phyloP scores from a whole-genome alignment of 2,113 vertebrate genomes.

The Condylura cristata region DNA sequence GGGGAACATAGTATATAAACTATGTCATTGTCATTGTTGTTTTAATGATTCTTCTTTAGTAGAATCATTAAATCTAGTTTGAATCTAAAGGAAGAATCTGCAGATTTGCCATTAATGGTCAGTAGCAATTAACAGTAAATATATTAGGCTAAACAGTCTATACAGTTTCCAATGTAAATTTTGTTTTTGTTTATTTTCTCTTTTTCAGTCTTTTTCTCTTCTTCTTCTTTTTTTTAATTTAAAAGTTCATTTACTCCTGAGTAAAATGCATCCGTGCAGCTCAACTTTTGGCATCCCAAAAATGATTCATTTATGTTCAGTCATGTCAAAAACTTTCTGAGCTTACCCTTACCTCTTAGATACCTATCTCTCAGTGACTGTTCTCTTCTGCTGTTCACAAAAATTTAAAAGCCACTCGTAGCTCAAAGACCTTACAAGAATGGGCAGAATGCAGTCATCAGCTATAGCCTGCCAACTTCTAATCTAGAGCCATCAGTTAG shows the following conservation, averaged over 20 bases:
- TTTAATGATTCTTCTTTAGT: background rate
- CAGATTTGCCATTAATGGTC: background rate
- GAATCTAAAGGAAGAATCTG: background rate
- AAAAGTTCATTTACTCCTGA: background rate
- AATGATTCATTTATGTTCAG: too few relatives aligned
- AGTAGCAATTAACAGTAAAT: background rate
- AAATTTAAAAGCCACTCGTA: conserved; percentile 27
- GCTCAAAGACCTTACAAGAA: background rate
- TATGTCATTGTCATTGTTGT: background rate
- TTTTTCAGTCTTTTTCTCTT: background rate
- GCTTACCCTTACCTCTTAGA: too few relatives aligned
- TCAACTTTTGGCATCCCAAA: too few relatives aligned
- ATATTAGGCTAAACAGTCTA: background rate
- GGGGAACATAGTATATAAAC: background rate
- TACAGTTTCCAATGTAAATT: background rate
- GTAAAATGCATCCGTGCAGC: too few relatives aligned
- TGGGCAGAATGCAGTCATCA: background rate
- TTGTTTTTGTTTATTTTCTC: background rate
- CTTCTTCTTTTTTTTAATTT: background rate
- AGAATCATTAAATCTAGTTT: background rate
- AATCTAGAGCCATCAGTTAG: background rate
- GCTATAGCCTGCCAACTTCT: background rate
- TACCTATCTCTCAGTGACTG: background rate
- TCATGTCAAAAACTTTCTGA: too few relatives aligned
- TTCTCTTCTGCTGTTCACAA: background rate